Base-by-base conservation (phyloP, 64 coral and sea anemone species). In the Montipora foliosa region DNA sequence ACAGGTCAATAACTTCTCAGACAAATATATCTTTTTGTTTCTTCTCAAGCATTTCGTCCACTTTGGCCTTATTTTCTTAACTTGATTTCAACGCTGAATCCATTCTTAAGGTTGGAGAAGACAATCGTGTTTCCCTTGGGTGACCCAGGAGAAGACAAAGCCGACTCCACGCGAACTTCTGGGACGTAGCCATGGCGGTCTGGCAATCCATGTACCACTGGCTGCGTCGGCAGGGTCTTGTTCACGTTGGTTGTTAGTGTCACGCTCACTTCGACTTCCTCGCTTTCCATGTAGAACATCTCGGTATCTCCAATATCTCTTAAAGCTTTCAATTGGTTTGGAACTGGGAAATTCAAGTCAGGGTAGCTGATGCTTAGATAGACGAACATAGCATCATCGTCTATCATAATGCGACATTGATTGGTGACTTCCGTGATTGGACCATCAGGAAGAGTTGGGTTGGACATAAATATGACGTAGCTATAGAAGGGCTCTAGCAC, bases 71-170 rank as follows among this genome's bases (percentile, higher is more conserved):
- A 78, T 29, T 78, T 78, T 49, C 12, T 49, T 16, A 78, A 78
- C 15, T 78, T 78, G 1, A 78, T 19, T 78, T 78, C 76, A 46
- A 78, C 76, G 3, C 76, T 78, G 76, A 78, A 78, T 9, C 76
- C 76, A 47, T 78, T 78, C 76, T 29, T 78, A 5, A 78, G 76
- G 16, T 78, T 78, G 10, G 4, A 7, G 16, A 78, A 78, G 44
- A 49, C 76, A 46, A 78, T 78, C 16, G 8, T 78, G 44, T 49
- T 78, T 6, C 76, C 76, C 16, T 78, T 78, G 10, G 8, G 1
- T 2, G 76, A 46, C 17, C 44, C 29, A 3, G 76, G 49, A 1
- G 76, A 47, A 49, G 1, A 4, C 2, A 5, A 49, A 78, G 44
- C 24, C 24, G 24, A 25, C 24, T 25, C 24, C 11, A 78, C 76